Evolutionary conservation across 92 coral and sea anemone species (phyloP).

Genomic region (Plumapathes pennacea): DNA sequence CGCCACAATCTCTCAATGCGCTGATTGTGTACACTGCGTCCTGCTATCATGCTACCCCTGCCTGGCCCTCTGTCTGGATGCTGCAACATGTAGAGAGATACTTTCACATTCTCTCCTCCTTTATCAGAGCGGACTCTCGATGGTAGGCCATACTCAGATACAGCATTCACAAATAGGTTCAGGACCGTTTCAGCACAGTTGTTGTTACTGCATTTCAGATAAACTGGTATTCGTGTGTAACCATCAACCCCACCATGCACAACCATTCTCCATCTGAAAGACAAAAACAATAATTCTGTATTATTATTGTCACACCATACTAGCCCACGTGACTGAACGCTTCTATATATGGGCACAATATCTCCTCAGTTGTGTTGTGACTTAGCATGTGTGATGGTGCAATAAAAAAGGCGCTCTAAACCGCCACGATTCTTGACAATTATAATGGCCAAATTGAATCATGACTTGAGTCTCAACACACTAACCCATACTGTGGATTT

Average conservation of each 20-base stretch:
- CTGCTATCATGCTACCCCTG: conserved; percentile 53
- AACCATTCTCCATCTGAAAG: conserved; percentile 37
- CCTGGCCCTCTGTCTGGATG: conserved; percentile 45
- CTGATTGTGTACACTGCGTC: conserved; percentile 28
- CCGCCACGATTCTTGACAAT: too few species aligned
- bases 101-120: conserved; percentile 48
- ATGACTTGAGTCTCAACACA: too few species aligned
- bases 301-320: too few species aligned
- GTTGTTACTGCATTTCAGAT: conserved; percentile 15
- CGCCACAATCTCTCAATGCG: conserved; percentile 34
- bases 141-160: conserved; percentile 37
- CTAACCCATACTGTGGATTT: too few species aligned
- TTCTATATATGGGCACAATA: too few species aligned
- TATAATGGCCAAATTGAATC: too few species aligned
- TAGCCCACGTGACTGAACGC: too few species aligned
- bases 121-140: conserved; percentile 47
- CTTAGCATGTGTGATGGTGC: too few species aligned
- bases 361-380: too few species aligned
- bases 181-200: conserved; percentile 39
- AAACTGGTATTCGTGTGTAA: conserved; percentile 40
- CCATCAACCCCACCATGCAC: conserved; percentile 48
- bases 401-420: too few species aligned
- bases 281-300: too few species aligned
- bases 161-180: conserved; percentile 21
- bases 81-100: conserved; percentile 31